phyloP scores from a whole-genome alignment of 2,113 vertebrate species.

The Plecturocebus donacophilus region DNA sequence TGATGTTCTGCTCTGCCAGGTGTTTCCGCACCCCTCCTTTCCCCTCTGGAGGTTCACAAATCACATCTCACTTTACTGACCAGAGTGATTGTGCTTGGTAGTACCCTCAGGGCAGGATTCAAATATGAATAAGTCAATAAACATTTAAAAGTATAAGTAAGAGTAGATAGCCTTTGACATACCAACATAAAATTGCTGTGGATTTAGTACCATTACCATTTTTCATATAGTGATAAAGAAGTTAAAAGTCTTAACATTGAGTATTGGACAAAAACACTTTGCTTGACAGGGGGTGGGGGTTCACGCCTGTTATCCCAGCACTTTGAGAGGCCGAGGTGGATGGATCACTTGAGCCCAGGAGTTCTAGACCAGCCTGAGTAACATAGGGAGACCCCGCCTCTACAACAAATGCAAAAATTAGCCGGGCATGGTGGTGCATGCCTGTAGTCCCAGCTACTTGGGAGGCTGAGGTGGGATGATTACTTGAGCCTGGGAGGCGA shows the following conservation, averaged over 20 bases:
- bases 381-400: too few relatives aligned
- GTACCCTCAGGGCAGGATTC: not conserved
- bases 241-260: not conserved
- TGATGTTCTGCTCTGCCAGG: not conserved
- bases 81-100: not conserved
- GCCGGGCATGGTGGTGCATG: too few relatives aligned
- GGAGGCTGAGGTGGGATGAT: too few relatives aligned
- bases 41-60: not conserved
- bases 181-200: not conserved
- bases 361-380: too few relatives aligned
- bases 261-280: not conserved
- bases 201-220: too few relatives aligned
- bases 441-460: too few relatives aligned
- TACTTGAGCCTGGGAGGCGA: too few relatives aligned
- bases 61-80: not conserved
- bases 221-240: not conserved
- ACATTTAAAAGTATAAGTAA: not conserved
- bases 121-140: not conserved
- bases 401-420: too few relatives aligned
- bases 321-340: too few relatives aligned
- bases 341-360: too few relatives aligned
- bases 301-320: too few relatives aligned
- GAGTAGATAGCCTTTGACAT: not conserved
- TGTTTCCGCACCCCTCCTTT: not conserved
- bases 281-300: not conserved